Percentiles rank a stretch among this genome's conserved stretches.
Evolutionary conservation across 2,797 vertebrate genomes (phyloP).

Genomic region (Halcyon chelicuti): DNA sequence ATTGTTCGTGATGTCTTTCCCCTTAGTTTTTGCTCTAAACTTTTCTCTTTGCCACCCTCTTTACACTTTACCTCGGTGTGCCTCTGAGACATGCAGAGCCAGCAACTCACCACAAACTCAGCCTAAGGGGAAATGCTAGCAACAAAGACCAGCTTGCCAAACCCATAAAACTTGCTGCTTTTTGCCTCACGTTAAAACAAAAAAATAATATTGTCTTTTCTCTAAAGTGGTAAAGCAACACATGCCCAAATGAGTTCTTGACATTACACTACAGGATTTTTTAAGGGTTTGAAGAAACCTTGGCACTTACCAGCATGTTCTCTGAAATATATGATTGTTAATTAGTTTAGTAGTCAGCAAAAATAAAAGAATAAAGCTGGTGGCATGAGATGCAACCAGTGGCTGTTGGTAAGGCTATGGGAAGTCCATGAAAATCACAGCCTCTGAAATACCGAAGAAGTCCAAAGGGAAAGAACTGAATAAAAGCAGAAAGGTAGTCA

Average conservation of each 20-base stretch:
- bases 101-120: constrained; percentile 16
- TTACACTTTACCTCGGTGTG: neutral
- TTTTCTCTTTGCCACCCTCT: constrained; percentile 14
- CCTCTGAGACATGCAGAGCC: neutral
- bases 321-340: neutral
- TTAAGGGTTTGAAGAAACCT: constrained; percentile 12
- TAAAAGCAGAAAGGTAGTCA: neutral
- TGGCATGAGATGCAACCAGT: neutral
- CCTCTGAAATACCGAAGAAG: neutral
- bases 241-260: constrained; percentile 7
- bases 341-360: neutral
- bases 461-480: neutral
- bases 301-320: neutral
- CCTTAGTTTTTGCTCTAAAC: constrained; percentile 32
- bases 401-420: neutral
- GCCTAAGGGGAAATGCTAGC: constrained; percentile 3
- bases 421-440: neutral
- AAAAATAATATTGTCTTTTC: constrained; percentile 54
- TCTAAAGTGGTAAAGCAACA: constrained; percentile 47
- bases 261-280: neutral
- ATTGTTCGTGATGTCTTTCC: neutral
- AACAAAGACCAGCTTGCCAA: constrained; percentile 41
- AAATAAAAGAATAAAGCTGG: neutral
- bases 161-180: constrained; percentile 10
- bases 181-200: constrained; percentile 48